A percentile compares a stretch with the other conserved stretches of the same genome.
These are phyloP conservation scores for Drosophila putrida DNA, from an alignment of 2,888 invertebrate species.

Conservation along the genomic window DNA sequence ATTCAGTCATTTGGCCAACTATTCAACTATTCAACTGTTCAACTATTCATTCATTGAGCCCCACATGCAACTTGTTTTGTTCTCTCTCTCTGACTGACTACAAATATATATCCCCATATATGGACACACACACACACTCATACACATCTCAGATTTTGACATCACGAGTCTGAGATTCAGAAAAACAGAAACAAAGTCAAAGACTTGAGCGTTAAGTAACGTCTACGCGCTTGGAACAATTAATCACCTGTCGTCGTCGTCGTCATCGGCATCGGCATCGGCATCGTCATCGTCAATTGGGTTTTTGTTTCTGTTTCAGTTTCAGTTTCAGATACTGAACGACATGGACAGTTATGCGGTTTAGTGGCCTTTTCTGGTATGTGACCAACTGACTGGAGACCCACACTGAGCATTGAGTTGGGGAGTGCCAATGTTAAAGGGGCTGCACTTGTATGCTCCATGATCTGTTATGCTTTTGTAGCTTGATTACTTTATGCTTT, in stretches of 20 bases:
- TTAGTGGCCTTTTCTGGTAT: slow-evolving; percentile 77
- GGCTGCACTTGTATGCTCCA: slow-evolving; percentile 53
- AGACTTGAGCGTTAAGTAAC: slow-evolving; percentile 77
- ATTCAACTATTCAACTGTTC: slow-evolving; percentile 74
- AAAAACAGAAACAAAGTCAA: slow-evolving; percentile 23
- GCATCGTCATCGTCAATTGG: slow-evolving; percentile 59
- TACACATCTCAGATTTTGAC: slow-evolving; percentile 60
- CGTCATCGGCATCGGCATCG: slow-evolving; percentile 14
- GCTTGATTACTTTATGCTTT: slow-evolving; percentile 60
- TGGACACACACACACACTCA: slow-evolving; percentile 45
- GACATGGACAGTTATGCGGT: slow-evolving; percentile 71
- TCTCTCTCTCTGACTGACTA: slow-evolving; percentile 59
- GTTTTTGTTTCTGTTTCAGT: no score
- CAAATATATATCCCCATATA: slow-evolving; percentile 39
- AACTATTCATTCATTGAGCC: slow-evolving; percentile 64
- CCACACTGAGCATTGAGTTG: slow-evolving; percentile 1
- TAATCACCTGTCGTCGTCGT: slow-evolving; percentile 79
- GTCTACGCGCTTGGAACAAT: slow-evolving; percentile 76
- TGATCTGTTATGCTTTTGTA: slow-evolving; percentile 63
- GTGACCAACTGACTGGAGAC: slow-evolving; percentile 30
- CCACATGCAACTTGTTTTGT: slow-evolving; percentile 71
- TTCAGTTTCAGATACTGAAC: slow-evolving; percentile 50
- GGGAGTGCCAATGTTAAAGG: slow-evolving; percentile 39
- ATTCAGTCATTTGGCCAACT: slow-evolving; percentile 76
- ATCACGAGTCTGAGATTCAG: slow-evolving; percentile 54